A percentile compares a stretch with the other conserved stretches of the same genome.
phyloP scores from a whole-genome alignment of 2,113 vertebrate species.

The Helogale parvula region DNA sequence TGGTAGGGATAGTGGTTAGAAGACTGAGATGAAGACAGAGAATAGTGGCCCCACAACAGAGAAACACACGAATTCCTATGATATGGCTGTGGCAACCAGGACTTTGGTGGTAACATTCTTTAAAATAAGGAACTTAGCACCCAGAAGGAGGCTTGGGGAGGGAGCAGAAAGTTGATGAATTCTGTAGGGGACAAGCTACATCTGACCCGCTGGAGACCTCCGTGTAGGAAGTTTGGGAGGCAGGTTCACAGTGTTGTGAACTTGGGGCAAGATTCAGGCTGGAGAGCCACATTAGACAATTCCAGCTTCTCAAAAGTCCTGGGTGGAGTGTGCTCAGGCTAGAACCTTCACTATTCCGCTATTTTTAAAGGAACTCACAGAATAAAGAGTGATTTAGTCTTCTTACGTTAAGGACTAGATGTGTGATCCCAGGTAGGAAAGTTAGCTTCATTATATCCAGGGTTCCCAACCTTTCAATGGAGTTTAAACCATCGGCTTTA shows the following conservation, averaged over 20 bases:
- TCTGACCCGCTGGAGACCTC: neutral
- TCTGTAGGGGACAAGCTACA: neutral
- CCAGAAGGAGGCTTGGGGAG: neutral
- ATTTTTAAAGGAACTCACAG: neutral
- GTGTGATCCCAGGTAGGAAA: neutral
- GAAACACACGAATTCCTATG: neutral
- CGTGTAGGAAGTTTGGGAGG: neutral
- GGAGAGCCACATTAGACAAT: neutral
- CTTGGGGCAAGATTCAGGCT: neutral
- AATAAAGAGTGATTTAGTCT: neutral
- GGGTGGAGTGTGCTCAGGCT: neutral
- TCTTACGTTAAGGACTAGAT: neutral
- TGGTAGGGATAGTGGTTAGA: neutral
- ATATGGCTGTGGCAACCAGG: neutral
- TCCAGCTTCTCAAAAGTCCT: neutral
- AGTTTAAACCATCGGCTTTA: neutral
- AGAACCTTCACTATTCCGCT: neutral
- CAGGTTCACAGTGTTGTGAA: neutral
- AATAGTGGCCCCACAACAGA: neutral
- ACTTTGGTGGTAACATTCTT: neutral
- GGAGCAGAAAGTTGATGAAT: neutral
- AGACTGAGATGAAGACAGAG: neutral
- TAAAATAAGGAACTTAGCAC: neutral
- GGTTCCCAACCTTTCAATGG: neutral
- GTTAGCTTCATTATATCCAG: slow-evolving; percentile 29